These are phyloP conservation scores for Leistus spinibarbis DNA, from an alignment of 2,888 invertebrate genomes.

Conservation along the genomic window DNA sequence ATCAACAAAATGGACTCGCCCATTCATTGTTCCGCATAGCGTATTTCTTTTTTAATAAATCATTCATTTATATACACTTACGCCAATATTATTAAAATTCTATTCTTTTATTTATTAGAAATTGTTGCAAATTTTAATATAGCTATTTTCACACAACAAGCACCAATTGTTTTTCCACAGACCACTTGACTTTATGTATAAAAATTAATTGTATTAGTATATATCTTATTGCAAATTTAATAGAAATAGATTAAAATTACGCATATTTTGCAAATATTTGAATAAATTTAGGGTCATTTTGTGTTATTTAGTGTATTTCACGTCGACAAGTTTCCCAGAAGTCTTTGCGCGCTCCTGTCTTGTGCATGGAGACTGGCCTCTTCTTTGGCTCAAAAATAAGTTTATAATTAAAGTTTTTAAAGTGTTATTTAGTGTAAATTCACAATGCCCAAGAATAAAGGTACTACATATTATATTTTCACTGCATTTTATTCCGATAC, in stretches of 20 bases:
- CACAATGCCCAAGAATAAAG: slow-evolving; percentile 67
- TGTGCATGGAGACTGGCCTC: slow-evolving; percentile 44
- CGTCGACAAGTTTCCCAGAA: slow-evolving; percentile 45
- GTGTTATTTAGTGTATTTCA: slow-evolving; percentile 2
- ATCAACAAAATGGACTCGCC: neutral
- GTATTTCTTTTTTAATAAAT: too few relatives aligned
- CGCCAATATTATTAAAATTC: neutral
- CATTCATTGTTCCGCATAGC: neutral
- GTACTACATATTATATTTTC: slow-evolving; percentile 48
- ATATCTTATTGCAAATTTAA: neutral
- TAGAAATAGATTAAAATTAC: neutral
- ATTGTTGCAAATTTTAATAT: neutral
- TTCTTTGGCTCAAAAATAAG: slow-evolving; percentile 42
- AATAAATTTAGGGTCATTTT: neutral
- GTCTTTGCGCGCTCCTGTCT: slow-evolving; percentile 45
- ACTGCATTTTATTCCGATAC: neutral
- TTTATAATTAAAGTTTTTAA: slow-evolving; percentile 7
- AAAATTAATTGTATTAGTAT: neutral
- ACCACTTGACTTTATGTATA: neutral
- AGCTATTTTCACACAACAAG: neutral
- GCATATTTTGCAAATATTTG: neutral
- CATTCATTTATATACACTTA: too few relatives aligned
- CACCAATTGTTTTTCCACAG: too few relatives aligned
- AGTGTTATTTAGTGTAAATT: slow-evolving; percentile 26
- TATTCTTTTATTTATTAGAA: neutral